These are phyloP conservation scores for Drosophila persimilis DNA, from an alignment of 1,140 invertebrate species.

Conservation along the genomic window DNA sequence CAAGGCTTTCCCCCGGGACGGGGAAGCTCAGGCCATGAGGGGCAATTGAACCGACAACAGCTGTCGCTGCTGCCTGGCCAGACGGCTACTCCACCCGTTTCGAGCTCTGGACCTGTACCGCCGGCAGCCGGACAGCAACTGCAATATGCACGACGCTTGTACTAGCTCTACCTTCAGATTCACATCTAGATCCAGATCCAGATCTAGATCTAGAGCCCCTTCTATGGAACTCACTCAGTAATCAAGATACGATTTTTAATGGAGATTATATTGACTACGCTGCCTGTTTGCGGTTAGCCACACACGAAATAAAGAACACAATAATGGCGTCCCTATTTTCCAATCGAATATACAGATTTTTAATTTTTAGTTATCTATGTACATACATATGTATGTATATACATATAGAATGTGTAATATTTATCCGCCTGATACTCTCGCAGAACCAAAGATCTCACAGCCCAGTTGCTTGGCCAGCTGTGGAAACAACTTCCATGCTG, in stretches of 20 bases:
- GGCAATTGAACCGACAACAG: conserved; percentile 69
- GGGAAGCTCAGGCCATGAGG: conserved; percentile 56
- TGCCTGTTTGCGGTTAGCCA: conserved; percentile 32
- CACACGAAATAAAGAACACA: conserved; percentile 66
- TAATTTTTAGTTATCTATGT: not conserved
- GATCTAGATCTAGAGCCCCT: conserved; percentile 2
- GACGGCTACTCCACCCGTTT: conserved; percentile 46
- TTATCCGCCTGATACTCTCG: not conserved
- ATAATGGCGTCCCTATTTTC: conserved; percentile 78
- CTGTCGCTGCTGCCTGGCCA: conserved; percentile 70
- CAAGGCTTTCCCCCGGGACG: conserved; percentile 76
- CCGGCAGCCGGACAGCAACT: conserved; percentile 63
- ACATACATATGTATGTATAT: not conserved
- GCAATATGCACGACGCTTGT: conserved; percentile 68
- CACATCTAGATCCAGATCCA: not conserved
- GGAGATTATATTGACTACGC: conserved; percentile 60
- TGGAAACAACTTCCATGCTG: conserved; percentile 15
- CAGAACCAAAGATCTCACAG: not conserved
- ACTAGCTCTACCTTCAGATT: conserved; percentile 45
- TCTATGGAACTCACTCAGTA: conserved; percentile 54
- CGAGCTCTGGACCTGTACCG: conserved; percentile 41
- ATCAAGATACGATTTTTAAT: conserved; percentile 65
- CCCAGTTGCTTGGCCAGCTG: conserved; percentile 50
- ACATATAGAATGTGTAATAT: not conserved
- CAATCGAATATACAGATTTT: conserved; percentile 27